Evolutionary conservation across 2,797 vertebrate genomes (phyloP).

Genomic region (Prionace glauca): DNA sequence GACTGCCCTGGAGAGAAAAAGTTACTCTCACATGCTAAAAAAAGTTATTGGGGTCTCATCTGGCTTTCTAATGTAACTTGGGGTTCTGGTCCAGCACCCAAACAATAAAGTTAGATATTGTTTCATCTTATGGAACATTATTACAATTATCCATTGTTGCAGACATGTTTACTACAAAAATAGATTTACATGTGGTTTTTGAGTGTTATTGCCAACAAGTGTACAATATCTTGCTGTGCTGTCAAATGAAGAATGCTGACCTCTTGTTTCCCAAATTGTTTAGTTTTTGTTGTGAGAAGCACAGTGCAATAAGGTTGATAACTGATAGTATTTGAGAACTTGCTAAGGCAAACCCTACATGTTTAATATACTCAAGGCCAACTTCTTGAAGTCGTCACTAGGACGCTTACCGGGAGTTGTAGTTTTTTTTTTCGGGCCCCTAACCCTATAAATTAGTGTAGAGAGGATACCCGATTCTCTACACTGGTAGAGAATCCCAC

Average conservation of each 20-base stretch:
- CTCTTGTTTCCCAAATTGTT: background rate
- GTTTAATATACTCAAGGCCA: background rate
- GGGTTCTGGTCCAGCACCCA: no score
- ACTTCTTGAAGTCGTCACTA: no score
- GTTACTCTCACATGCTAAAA: no score
- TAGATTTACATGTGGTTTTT: background rate
- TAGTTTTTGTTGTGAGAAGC: background rate
- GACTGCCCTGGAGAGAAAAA: no score
- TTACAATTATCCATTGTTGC: background rate
- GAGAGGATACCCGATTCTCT: no score
- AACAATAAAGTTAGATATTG: background rate
- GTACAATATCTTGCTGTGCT: slow-evolving; percentile 10
- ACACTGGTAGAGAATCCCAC: no score
- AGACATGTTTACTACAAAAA: background rate
- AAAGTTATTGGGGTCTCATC: no score
- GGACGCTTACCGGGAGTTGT: no score
- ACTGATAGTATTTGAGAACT: background rate
- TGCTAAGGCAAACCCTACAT: background rate
- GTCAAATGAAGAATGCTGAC: background rate
- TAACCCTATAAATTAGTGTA: no score
- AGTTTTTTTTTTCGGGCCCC: no score
- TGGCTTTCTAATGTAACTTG: no score
- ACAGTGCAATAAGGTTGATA: background rate
- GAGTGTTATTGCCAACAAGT: background rate
- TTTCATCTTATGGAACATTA: background rate